These are phyloP conservation scores for Sylvilagus floridanus DNA, from an alignment of 2,797 vertebrate species.

Conservation along the genomic window DNA sequence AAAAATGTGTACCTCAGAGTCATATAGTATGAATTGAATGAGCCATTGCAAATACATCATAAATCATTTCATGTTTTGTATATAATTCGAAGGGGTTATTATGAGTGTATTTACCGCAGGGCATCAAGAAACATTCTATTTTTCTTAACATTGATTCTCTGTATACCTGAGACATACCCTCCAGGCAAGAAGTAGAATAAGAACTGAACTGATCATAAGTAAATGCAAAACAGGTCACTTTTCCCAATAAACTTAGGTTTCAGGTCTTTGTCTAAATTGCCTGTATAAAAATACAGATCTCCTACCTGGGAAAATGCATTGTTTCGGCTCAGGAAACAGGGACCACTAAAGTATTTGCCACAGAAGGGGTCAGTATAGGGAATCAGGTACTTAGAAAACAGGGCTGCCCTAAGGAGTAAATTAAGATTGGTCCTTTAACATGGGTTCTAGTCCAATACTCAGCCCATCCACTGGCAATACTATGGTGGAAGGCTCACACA, in stretches of 20 bases:
- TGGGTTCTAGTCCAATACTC: neutral
- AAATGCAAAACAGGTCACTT: conserved; percentile 13
- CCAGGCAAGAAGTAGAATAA: neutral
- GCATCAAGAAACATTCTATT: neutral
- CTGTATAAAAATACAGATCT: neutral
- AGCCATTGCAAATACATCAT: neutral
- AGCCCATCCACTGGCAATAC: neutral
- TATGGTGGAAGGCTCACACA: neutral
- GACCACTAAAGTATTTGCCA: neutral
- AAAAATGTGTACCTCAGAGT: neutral
- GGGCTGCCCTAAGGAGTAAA: neutral
- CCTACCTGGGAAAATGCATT: neutral
- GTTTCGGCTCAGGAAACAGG: neutral
- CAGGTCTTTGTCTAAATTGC: neutral
- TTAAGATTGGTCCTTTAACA: neutral
- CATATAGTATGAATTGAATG: neutral
- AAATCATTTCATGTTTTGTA: neutral
- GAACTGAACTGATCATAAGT: neutral
- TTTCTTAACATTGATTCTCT: neutral
- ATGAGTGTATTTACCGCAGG: neutral
- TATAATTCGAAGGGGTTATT: neutral
- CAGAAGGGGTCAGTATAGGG: neutral
- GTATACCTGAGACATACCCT: neutral
- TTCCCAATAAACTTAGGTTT: neutral
- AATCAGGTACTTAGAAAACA: neutral